Evolutionary conservation across 2,113 vertebrate species (phyloP).

Genomic region (Thermophis baileyi): DNA sequence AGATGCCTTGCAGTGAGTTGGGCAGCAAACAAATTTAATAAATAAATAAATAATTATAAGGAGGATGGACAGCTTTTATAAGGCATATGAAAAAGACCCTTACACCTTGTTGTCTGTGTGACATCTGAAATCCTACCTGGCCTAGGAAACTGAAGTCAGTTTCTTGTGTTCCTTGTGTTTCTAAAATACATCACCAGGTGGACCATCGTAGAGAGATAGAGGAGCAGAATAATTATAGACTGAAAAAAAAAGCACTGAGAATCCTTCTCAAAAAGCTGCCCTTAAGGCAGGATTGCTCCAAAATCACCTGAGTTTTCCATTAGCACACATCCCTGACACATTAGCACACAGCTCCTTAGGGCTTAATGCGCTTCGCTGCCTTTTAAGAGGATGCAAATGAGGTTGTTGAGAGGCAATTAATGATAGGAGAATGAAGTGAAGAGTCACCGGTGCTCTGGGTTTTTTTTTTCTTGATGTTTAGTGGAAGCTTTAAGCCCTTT

Average conservation of each 20-base stretch:
- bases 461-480: conserved; percentile 5
- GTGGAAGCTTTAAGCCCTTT: conserved; percentile 15
- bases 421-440: background rate
- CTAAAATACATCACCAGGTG: background rate
- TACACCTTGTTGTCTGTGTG: background rate
- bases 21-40: background rate
- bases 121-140: background rate
- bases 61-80: background rate
- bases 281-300: conserved; percentile 16
- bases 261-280: background rate
- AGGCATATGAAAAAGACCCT: background rate
- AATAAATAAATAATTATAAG: background rate
- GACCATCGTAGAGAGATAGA: background rate
- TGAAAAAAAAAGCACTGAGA: background rate
- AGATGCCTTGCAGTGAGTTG: background rate
- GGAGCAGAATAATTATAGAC: background rate
- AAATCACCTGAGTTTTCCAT: conserved; percentile 1
- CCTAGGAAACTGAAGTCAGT: background rate
- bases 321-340: conserved; percentile 4
- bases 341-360: conserved; percentile 26
- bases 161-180: background rate
- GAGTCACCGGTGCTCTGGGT: fast-evolving
- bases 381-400: conserved; percentile 31
- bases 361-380: background rate
- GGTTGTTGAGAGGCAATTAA: conserved; percentile 24